Conservation (phyloP, 2,113 vertebrate genomes). For the Leucoraja erinaceus region DNA sequence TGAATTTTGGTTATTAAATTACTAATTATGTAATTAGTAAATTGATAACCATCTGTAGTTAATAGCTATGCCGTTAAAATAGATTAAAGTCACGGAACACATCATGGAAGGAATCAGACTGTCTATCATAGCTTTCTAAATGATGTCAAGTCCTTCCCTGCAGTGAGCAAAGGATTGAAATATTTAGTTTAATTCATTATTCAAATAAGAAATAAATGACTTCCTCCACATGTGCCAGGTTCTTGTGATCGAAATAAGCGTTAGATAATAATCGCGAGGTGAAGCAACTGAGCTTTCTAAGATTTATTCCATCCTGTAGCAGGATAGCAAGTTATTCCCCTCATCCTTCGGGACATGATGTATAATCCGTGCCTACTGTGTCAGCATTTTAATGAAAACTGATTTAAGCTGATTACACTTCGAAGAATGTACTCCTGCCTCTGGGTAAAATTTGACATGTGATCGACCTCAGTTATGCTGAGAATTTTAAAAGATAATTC, state of each 20-base stretch:
- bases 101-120: neutral
- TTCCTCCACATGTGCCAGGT: neutral
- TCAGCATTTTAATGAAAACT: conserved; percentile 2
- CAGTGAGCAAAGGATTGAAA: neutral
- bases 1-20: too few relatives aligned
- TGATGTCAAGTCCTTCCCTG: neutral
- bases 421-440: neutral
- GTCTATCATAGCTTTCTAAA: neutral
- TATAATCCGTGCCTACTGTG: neutral
- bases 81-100: neutral
- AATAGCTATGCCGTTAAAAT: neutral
- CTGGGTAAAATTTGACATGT: conserved; percentile 15
- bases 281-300: neutral
- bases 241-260: neutral
- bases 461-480: conserved; percentile 23
- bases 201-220: neutral
- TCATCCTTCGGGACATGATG: neutral
- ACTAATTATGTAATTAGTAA: neutral
- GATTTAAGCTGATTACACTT: neutral
- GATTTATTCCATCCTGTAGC: neutral
- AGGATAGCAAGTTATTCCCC: neutral
- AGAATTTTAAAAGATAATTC: conserved; percentile 20
- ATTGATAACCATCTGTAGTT: neutral
- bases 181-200: neutral
- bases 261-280: neutral